A percentile compares a stretch with the other conserved stretches of the same genome.
These are phyloP conservation scores for Macrobrachium nipponense DNA, from an alignment of 1,140 invertebrate genomes.

Conservation along the genomic window DNA sequence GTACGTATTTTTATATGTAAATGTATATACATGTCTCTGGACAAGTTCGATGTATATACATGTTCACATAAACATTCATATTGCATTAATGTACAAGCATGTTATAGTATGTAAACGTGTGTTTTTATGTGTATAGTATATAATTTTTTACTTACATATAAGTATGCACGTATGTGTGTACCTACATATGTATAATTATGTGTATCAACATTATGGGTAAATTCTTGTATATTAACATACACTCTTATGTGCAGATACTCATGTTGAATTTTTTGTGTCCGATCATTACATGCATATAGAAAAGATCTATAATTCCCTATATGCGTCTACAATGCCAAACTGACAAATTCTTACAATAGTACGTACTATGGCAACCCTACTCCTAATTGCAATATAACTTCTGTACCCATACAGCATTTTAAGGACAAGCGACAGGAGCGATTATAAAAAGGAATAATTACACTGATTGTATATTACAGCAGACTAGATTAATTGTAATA, in stretches of 20 bases:
- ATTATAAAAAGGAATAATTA: no score
- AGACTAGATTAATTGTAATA: no score
- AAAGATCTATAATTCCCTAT: no score
- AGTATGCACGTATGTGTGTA: slow-evolving; percentile 14
- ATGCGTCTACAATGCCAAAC: no score
- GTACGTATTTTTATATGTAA: slow-evolving; percentile 12
- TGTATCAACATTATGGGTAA: background rate
- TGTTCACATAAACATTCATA: background rate
- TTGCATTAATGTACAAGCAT: background rate
- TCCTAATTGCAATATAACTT: no score
- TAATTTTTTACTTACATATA: slow-evolving; percentile 15
- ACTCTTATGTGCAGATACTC: background rate
- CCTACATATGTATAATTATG: slow-evolving; percentile 7
- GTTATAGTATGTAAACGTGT: background rate
- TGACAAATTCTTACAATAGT: no score
- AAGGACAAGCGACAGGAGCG: no score
- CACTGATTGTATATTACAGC: no score
- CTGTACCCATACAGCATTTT: no score
- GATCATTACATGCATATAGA: no score
- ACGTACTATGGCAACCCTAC: no score
- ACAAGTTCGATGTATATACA: slow-evolving; percentile 10
- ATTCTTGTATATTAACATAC: background rate
- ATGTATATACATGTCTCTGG: background rate
- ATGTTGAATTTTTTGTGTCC: background rate
- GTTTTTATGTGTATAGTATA: slow-evolving; percentile 1